phyloP scores from a whole-genome alignment of 2,113 vertebrate species.

The Orientallactaga bullata region DNA sequence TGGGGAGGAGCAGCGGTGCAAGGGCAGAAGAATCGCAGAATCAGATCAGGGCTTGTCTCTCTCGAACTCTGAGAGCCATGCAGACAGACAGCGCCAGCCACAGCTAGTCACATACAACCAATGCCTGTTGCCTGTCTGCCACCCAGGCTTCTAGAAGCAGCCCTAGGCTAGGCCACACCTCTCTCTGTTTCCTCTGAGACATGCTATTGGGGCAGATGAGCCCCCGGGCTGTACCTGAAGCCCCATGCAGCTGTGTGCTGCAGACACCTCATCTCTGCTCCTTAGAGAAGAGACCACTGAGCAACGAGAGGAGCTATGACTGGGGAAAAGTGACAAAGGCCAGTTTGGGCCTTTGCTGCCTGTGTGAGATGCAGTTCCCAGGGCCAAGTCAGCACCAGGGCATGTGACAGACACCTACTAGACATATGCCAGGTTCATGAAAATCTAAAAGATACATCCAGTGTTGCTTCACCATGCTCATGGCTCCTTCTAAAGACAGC shows the following conservation, averaged over 20 bases:
- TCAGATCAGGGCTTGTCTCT: neutral
- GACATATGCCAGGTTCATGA: neutral
- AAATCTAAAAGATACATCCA: neutral
- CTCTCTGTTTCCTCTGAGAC: rapidly evolving
- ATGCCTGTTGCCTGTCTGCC: neutral
- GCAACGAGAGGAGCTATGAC: neutral
- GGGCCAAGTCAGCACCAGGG: neutral
- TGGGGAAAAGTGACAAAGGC: neutral
- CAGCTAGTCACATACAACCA: rapidly evolving
- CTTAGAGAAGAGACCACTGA: neutral
- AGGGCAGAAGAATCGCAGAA: slow-evolving; percentile 72
- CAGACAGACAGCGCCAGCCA: neutral
- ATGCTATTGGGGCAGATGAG: rapidly evolving
- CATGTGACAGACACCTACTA: neutral
- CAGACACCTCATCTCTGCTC: neutral
- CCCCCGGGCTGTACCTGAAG: neutral
- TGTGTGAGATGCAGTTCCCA: rapidly evolving
- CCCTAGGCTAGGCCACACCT: neutral
- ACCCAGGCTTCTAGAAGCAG: no score
- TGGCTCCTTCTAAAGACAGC: neutral
- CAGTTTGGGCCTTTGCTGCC: neutral
- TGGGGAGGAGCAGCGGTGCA: neutral
- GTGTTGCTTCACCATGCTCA: neutral
- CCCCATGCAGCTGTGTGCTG: neutral
- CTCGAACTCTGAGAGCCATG: neutral